Percentiles rank a stretch among this genome's conserved stretches.
Evolutionary conservation across 1,140 invertebrate genomes (phyloP).

Genomic region (Pseudoatta argentina): DNA sequence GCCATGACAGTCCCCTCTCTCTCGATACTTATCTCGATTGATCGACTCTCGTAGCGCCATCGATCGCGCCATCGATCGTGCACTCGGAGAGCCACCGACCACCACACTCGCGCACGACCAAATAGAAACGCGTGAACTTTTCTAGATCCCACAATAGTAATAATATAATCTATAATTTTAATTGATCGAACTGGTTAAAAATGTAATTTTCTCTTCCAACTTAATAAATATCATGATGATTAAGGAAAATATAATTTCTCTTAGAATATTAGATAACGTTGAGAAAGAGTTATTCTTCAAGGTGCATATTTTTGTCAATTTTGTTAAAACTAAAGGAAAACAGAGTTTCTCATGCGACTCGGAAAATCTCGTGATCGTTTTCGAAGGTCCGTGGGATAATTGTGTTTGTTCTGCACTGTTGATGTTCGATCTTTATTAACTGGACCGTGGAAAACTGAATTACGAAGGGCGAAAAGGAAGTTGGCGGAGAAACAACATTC

Average conservation of each 20-base stretch:
- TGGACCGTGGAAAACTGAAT: slow-evolving; percentile 32
- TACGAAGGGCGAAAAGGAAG: slow-evolving; percentile 41
- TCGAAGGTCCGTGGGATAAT: slow-evolving; percentile 67
- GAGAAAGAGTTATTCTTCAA: neutral
- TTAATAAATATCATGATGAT: slow-evolving; percentile 20
- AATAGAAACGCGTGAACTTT: too few species aligned
- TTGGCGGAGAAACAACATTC: slow-evolving; percentile 18
- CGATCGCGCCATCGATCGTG: too few species aligned
- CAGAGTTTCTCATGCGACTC: slow-evolving; percentile 37
- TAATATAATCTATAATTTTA: neutral
- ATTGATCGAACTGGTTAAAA: neutral
- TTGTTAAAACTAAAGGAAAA: slow-evolving; percentile 1
- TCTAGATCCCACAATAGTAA: too few species aligned
- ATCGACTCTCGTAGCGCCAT: too few species aligned
- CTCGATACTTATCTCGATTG: too few species aligned
- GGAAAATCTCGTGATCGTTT: slow-evolving; percentile 72
- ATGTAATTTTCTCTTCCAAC: neutral
- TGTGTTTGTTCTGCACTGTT: slow-evolving; percentile 72
- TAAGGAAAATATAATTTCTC: neutral
- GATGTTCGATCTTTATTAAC: slow-evolving; percentile 73
- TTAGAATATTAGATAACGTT: neutral
- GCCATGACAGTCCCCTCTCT: too few species aligned
- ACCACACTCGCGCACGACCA: too few species aligned
- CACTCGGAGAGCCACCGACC: too few species aligned
- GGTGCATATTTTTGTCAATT: slow-evolving; percentile 21